A percentile compares a stretch with the other conserved stretches of the same genome.
phyloP scores from a whole-genome alignment of 2,888 invertebrate species.

The Acleris literana region DNA sequence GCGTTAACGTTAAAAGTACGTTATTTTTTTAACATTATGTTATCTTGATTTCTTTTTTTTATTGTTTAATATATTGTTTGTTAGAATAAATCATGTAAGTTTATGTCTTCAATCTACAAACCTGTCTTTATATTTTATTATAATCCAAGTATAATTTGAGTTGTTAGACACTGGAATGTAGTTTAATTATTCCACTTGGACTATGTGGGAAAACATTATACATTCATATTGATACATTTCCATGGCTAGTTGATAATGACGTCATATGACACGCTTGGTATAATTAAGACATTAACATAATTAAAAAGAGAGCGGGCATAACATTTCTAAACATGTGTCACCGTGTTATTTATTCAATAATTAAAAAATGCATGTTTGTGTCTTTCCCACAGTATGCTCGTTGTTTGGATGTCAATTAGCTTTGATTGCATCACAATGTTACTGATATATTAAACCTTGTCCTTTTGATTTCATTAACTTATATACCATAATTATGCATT shows the following conservation, averaged over 20 bases:
- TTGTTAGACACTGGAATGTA: conserved; percentile 5
- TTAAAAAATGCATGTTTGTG: conserved; percentile 18
- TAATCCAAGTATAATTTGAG: background rate
- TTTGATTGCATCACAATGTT: too few relatives aligned
- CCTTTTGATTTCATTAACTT: too few relatives aligned
- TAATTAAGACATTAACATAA: conserved; percentile 24
- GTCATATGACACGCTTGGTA: conserved; percentile 8
- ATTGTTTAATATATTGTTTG: background rate
- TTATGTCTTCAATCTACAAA: too few relatives aligned
- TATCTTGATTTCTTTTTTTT: too few relatives aligned
- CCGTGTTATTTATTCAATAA: conserved; percentile 13
- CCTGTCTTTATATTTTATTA: background rate
- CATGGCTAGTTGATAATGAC: conserved; percentile 14
- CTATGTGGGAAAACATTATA: conserved; percentile 4
- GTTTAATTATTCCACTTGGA: conserved; percentile 2
- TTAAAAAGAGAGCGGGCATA: conserved; percentile 22
- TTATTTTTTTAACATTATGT: too few relatives aligned
- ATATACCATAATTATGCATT: too few relatives aligned
- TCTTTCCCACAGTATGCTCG: conserved; percentile 1
- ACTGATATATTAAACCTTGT: too few relatives aligned
- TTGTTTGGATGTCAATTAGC: background rate
- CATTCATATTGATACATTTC: conserved; percentile 6
- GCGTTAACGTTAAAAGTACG: too few relatives aligned
- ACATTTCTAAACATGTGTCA: conserved; percentile 11
- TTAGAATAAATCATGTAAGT: too few relatives aligned